These are phyloP conservation scores for Bovichtus variegatus DNA, from an alignment of 2,797 vertebrate species.

Conservation along the genomic window DNA sequence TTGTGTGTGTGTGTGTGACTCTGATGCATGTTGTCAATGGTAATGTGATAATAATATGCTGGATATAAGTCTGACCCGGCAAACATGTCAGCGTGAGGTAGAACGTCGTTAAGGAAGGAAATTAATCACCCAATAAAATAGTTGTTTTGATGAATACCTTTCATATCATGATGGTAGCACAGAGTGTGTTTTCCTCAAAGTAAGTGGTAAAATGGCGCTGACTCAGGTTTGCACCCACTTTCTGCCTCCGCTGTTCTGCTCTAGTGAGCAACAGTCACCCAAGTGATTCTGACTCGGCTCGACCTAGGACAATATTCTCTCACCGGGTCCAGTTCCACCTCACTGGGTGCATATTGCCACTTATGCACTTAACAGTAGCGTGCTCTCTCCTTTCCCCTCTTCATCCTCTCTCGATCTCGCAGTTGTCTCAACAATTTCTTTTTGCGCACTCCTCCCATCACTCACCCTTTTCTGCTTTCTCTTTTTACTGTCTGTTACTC, in stretches of 20 bases:
- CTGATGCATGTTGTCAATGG: not conserved
- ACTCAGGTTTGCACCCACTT: conserved; percentile 63
- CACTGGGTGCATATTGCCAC: conserved; percentile 78
- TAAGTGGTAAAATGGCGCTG: conserved; percentile 58
- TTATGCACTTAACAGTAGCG: conserved; percentile 83
- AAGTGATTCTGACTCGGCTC: conserved; percentile 78
- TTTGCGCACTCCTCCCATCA: conserved; percentile 70
- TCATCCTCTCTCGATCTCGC: conserved; percentile 54
- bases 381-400: conserved; percentile 64
- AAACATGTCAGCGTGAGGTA: not conserved
- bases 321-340: conserved; percentile 85
- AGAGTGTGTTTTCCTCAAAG: conserved; percentile 17
- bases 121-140: not conserved
- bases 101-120: not conserved
- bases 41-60: not conserved
- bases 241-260: conserved; percentile 75
- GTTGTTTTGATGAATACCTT: conserved; percentile 14
- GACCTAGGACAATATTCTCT: conserved; percentile 79
- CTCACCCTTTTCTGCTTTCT: conserved; percentile 65
- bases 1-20: not conserved
- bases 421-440: conserved; percentile 64
- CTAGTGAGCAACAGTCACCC: conserved; percentile 77
- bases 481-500: conserved; percentile 68
- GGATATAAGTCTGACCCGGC: not conserved
- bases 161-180: not conserved